phyloP scores from a whole-genome alignment of 2,797 vertebrate species.

The Parauchenoglanis punctatus region DNA sequence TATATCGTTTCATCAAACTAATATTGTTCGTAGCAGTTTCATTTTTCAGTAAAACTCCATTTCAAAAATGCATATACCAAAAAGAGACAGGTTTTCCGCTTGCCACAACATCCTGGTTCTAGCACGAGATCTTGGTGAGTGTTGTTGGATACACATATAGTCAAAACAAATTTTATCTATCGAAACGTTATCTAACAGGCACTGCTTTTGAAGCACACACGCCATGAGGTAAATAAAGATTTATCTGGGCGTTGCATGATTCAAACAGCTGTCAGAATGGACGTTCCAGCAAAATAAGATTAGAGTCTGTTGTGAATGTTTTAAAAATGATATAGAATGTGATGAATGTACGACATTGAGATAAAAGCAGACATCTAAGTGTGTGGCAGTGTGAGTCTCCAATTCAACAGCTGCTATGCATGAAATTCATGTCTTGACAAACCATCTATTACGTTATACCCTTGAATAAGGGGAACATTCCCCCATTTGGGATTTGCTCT shows the following conservation, averaged over 20 bases:
- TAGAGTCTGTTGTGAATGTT: slow-evolving; percentile 16
- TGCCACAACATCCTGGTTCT: slow-evolving; percentile 5
- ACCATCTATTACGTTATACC: slow-evolving; percentile 26
- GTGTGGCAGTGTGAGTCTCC: slow-evolving; percentile 16
- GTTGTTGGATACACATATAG: background rate
- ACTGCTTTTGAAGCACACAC: slow-evolving; percentile 18
- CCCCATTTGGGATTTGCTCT: slow-evolving; percentile 25
- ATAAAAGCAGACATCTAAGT: slow-evolving; percentile 14
- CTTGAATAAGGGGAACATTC: slow-evolving; percentile 6
- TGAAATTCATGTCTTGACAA: slow-evolving; percentile 49
- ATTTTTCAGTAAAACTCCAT: background rate
- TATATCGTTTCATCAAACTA: slow-evolving; percentile 5
- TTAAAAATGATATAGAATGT: background rate
- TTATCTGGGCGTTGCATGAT: background rate
- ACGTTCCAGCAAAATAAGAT: slow-evolving; percentile 30
- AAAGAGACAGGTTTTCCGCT: slow-evolving; percentile 15
- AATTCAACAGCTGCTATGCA: slow-evolving; percentile 25
- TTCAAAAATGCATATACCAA: slow-evolving; percentile 22
- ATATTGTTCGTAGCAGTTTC: background rate
- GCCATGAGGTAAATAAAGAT: slow-evolving; percentile 22
- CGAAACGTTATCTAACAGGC: background rate
- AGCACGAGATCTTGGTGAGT: background rate
- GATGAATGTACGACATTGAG: background rate
- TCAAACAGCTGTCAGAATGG: slow-evolving; percentile 6
- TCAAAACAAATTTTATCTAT: slow-evolving; percentile 34